Percentiles rank a stretch among this genome's conserved stretches.
These are phyloP conservation scores for Diplosoma virens DNA, from an alignment of 23 tunicate species.

Conservation along the genomic window DNA sequence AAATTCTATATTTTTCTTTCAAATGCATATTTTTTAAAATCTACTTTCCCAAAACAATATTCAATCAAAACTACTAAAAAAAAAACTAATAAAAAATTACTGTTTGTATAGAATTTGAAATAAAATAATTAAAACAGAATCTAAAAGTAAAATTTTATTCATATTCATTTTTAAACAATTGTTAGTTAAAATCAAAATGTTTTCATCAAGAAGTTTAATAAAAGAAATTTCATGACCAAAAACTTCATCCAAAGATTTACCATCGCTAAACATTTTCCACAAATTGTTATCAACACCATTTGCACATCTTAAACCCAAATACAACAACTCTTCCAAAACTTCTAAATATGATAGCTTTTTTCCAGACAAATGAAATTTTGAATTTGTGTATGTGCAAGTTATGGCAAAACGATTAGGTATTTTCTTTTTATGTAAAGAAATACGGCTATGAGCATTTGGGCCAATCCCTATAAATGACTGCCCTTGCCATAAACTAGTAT, in stretches of 20 bases:
- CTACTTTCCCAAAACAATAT: slow-evolving; percentile 1
- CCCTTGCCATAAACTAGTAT: slow-evolving; percentile 5
- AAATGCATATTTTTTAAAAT: neutral
- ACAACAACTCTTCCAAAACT: slow-evolving; percentile 18
- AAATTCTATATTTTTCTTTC: neutral
- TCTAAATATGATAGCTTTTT: slow-evolving; percentile 7
- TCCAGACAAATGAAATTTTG: neutral
- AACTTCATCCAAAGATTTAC: neutral
- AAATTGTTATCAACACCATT: neutral
- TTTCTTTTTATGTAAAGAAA: neutral
- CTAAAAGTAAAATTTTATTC: neutral
- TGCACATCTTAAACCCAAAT: neutral
- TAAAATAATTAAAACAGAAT: slow-evolving; percentile 3
- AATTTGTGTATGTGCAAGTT: neutral
- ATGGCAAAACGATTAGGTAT: neutral
- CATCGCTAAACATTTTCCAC: slow-evolving; percentile 3
- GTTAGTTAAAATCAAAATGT: neutral
- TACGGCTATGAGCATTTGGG: slow-evolving; percentile 6
- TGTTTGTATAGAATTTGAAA: neutral
- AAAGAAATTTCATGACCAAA: neutral
- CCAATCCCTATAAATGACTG: slow-evolving; percentile 6
- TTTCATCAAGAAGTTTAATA: neutral
- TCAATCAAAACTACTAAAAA: neutral
- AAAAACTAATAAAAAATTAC: neutral
- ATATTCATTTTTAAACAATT: neutral